Conservation (phyloP, 2,888 invertebrate genomes). For the Candidula unifasciata region DNA sequence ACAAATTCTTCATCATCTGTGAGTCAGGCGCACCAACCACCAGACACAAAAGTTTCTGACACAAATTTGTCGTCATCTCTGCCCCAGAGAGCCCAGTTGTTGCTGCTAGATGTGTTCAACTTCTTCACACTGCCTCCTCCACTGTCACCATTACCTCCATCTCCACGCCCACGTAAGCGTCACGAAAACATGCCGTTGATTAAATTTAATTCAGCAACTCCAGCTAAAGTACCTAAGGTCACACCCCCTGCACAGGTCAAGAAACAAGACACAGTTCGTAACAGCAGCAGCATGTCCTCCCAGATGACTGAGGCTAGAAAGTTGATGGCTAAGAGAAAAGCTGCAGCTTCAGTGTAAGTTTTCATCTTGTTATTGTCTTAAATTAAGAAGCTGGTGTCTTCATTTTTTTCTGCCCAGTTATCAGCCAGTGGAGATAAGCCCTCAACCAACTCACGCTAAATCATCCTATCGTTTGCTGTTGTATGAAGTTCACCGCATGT, state of each 20-base stretch:
- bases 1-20: no score
- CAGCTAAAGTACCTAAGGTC: neutral
- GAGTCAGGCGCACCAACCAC: no score
- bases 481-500: no score
- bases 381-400: no score
- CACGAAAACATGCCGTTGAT: neutral
- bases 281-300: constrained; percentile 17
- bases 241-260: neutral
- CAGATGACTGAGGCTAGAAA: constrained; percentile 42
- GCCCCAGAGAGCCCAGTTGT: neutral
- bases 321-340: constrained; percentile 27
- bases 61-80: neutral
- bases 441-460: no score
- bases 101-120: constrained; percentile 26
- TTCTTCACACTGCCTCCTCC: constrained; percentile 30
- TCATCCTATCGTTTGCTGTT: no score
- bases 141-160: constrained; percentile 37
- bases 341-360: constrained; percentile 23
- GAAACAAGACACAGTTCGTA: neutral
- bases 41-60: neutral
- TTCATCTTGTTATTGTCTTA: neutral
- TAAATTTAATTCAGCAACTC: constrained; percentile 15
- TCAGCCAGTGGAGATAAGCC: no score
- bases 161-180: neutral
- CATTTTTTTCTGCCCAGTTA: no score